Base-by-base conservation (phyloP, 2,797 vertebrate species). In the Benthosema pterotum region DNA sequence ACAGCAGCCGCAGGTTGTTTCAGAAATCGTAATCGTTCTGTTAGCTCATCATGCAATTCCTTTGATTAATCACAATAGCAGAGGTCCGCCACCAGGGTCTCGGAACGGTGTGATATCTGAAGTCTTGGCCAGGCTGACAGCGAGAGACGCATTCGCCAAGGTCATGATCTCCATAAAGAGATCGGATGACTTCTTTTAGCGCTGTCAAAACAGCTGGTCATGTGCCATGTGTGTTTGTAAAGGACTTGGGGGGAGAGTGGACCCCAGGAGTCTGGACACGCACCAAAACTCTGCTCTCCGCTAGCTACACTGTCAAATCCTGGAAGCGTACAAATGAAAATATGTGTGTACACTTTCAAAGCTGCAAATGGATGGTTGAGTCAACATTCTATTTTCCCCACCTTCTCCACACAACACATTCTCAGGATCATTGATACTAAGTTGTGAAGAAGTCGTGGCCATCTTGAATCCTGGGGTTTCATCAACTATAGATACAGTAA, bases 21-120 rank as follows among this genome's bases (percentile, higher is more conserved):
- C 58, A 69, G 67, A 80, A 87, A 74, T 38, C 84, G 87, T n/a
- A 87, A 76, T 71, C 71, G 38, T 69, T 75, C 71, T 75, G 79
- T 61, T 11, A 72, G 78, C 75, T 83, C 82, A 88, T 88, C 85
- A 80, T 63, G 79, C 83, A 81, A 72, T 14, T 11, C 71, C 69
- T 82, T 32, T 80, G 74, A 80, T 78, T 69, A 74, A 76, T 78
- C 61, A 84, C 71, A 85, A 87, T 72, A 43, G 61, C 59, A n/a
- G 38, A 67, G 75, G 74, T 79, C 68, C 54, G 70, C 64, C 46
- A 63, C 73, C 43, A 67, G 71, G 58, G 19, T n/a, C 62, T 43
- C 57, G 59, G 61, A 87, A 73, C 77, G 63, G 78, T 79, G 74
- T 78, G 77, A 82, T 74, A 79, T 63, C 32, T 38, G 54, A 47